Evolutionary conservation across 2,888 invertebrate genomes (phyloP), one percentile per base, ranked within the genome.

Genomic region (Pheosia gnoma): DNA sequence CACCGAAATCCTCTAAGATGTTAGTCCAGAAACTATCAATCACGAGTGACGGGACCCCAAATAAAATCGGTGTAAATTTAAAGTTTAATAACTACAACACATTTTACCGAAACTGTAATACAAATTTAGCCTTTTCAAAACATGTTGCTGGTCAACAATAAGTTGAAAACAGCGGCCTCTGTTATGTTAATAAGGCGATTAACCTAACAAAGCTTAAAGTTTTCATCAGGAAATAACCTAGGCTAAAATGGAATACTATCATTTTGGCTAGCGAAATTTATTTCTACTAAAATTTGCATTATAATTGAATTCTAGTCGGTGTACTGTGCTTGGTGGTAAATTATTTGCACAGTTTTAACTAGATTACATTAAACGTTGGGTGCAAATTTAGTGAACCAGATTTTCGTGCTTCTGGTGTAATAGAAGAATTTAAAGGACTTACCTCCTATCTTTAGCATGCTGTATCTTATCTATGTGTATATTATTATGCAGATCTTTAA

Each of bases 171-270:
- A 53, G n/a, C 38, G 37, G 11, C 53, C 37, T 53, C 53, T 53
- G 53, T 53, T 53, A 37, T 37, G 53, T 53, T 53, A 53, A 53
- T 53, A 37, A 11, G 37, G 53, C 11, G 37, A 53, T 53, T 53
- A 53, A 37, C 37, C 9, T 37, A 37, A 53, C 53, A 53, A 53
- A 53, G 53, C 25, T n/a, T 13, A 51, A 25, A 51, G 51, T 51
- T 51, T 66, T 68, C 51, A 51, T 51, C 25, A 51, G 51, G 25
- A 51, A 51, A 51, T 25, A 51, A 25, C 51, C 9, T 13, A 7
- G 25, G 9, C 51, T 51, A 51, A 25, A 25, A 25, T 13, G 3
- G 51, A 7, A 5, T 25, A 51, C 25, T 25, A 51, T 25, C 25
- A 51, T 51, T 25, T 51, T 51, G 51, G 37, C 37, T 0, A 10